Conservation (phyloP, 2,888 invertebrate genomes). For the Agelastica alni region DNA sequence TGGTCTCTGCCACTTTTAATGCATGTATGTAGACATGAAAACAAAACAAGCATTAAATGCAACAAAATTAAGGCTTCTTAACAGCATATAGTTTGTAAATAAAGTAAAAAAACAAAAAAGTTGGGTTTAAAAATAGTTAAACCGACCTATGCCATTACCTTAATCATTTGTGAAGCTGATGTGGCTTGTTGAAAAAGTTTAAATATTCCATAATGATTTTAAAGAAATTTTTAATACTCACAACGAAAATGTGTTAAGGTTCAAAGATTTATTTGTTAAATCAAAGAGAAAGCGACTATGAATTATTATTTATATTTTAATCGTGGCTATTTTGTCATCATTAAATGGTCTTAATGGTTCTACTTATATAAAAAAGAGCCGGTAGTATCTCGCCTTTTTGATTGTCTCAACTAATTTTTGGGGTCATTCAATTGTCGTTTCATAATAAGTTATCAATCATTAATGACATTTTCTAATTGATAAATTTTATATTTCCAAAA, state of each 20-base stretch:
- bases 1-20: no score
- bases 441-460: conserved; percentile 16
- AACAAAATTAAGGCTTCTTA: no score
- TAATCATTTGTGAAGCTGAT: no score
- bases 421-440: conserved; percentile 11
- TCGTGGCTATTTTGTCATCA: neutral
- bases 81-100: no score
- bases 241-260: neutral
- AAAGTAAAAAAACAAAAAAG: no score
- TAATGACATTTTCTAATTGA: neutral
- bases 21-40: no score
- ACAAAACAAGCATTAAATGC: no score
- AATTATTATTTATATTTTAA: conserved; percentile 5
- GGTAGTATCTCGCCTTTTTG: conserved; percentile 6
- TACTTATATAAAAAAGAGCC: conserved; percentile 16
- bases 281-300: conserved; percentile 3
- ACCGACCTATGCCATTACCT: no score
- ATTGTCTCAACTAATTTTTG: conserved; percentile 1
- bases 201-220: no score
- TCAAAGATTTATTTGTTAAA: neutral
- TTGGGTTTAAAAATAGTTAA: no score
- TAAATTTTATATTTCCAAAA: conserved; percentile 6
- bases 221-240: no score
- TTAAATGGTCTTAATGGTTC: conserved; percentile 3
- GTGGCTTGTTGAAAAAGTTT: no score